Conservation (phyloP, 2,888 invertebrate species). For the Aethes cnicana region DNA sequence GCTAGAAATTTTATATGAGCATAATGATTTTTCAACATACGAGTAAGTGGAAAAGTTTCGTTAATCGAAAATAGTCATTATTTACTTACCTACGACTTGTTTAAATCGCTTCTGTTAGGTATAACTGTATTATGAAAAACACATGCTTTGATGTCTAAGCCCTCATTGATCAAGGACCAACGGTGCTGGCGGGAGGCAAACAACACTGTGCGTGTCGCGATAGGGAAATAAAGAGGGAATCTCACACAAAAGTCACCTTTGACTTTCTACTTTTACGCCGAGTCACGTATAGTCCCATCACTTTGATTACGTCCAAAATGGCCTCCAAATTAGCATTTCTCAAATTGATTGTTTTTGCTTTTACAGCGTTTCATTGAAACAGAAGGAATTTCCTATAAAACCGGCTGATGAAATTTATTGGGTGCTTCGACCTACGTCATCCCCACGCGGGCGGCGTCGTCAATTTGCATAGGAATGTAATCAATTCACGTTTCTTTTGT, state of each 20-base stretch:
- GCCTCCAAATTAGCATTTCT: conserved; percentile 29
- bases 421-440: conserved; percentile 48
- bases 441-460: conserved; percentile 38
- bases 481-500: conserved; percentile 52
- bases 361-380: conserved; percentile 42
- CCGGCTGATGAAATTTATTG: conserved; percentile 55
- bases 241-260: too few relatives aligned
- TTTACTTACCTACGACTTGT: too few relatives aligned
- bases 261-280: conserved; percentile 12
- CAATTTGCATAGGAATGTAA: conserved; percentile 61
- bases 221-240: neutral
- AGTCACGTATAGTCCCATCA: conserved; percentile 23
- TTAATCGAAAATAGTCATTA: too few relatives aligned
- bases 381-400: conserved; percentile 53
- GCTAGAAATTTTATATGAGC: too few relatives aligned
- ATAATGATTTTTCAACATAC: too few relatives aligned
- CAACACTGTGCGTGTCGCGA: conserved; percentile 3
- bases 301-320: conserved; percentile 30
- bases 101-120: too few relatives aligned
- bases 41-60: too few relatives aligned
- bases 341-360: conserved; percentile 38
- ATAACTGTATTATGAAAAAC: too few relatives aligned
- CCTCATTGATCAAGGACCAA: too few relatives aligned
- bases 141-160: too few relatives aligned
- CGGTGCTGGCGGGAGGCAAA: too few relatives aligned